A percentile compares a stretch with the other conserved stretches of the same genome.
Evolutionary conservation across 2,888 invertebrate species (phyloP).

Genomic region (Dryomyza anilis): DNA sequence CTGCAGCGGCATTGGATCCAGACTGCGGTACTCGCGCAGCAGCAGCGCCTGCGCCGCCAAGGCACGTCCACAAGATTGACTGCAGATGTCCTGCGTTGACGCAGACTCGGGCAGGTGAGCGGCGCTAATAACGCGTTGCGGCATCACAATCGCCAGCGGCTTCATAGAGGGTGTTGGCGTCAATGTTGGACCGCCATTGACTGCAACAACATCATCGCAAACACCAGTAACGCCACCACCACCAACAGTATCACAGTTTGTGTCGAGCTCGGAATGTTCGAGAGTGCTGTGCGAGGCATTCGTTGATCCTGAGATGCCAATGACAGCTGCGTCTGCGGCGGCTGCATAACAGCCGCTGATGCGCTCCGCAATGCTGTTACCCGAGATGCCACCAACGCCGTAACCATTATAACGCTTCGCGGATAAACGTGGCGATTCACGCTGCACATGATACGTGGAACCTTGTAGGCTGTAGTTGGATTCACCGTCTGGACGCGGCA

Average conservation of each 20-base stretch:
- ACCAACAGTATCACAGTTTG: constrained; percentile 59
- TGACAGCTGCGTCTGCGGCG: constrained; percentile 35
- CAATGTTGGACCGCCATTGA: constrained; percentile 33
- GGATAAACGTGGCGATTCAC: constrained; percentile 58
- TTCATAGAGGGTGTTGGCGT: too few species aligned
- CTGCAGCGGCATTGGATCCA: constrained; percentile 68
- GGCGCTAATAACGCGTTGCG: constrained; percentile 63
- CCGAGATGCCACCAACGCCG: constrained; percentile 58
- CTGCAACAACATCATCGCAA: constrained; percentile 16
- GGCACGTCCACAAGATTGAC: constrained; percentile 35
- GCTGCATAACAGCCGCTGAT: constrained; percentile 37
- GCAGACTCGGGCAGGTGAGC: constrained; percentile 40
- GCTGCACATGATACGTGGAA: constrained; percentile 51
- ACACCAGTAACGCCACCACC: constrained; percentile 30
- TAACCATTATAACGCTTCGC: constrained; percentile 60
- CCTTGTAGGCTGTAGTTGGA: constrained; percentile 66
- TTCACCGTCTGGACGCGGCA: constrained; percentile 67
- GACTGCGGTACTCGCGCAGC: constrained; percentile 68
- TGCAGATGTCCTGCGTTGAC: constrained; percentile 45
- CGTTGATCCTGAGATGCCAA: constrained; percentile 33
- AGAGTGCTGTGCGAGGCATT: constrained; percentile 56
- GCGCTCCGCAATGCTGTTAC: constrained; percentile 41
- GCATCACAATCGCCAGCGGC: constrained; percentile 59
- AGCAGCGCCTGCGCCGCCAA: constrained; percentile 38
- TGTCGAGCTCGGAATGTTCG: constrained; percentile 61